Conservation (phyloP, 1,140 invertebrate species). For the Arion vulgaris region DNA sequence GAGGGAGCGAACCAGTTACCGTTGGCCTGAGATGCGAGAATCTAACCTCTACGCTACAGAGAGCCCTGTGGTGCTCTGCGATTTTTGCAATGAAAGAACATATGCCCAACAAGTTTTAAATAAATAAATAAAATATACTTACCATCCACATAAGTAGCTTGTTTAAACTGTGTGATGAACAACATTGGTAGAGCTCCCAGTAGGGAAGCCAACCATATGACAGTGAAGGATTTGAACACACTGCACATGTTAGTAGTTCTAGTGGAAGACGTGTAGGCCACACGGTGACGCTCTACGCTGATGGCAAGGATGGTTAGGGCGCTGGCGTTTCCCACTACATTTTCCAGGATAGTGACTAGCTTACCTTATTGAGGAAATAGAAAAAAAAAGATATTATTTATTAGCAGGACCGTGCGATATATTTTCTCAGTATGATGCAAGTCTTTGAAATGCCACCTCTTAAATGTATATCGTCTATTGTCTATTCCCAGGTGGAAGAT, state of each 20-base stretch:
- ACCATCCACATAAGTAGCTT: constrained; percentile 34
- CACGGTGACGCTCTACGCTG: constrained; percentile 93
- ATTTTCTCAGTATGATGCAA: no score
- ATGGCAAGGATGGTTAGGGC: constrained; percentile 92
- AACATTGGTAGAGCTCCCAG: constrained; percentile 40
- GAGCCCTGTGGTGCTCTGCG: no score
- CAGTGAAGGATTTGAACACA: constrained; percentile 40
- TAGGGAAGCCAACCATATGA: constrained; percentile 45
- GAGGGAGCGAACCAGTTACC: no score
- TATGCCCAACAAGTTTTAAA: no score
- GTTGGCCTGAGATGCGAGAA: no score
- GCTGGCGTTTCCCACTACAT: constrained; percentile 92
- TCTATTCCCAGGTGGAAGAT: no score
- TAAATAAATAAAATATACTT: neutral
- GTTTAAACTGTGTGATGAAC: constrained; percentile 42
- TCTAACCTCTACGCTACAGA: no score
- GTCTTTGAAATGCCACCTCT: no score
- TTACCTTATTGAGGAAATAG: constrained; percentile 67
- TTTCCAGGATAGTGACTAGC: constrained; percentile 91
- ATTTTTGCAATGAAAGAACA: no score
- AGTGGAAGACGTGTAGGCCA: constrained; percentile 83
- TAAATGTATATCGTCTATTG: no score
- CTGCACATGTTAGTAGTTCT: neutral
- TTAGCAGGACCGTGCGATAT: no score
- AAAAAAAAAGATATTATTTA: neutral